Evolutionary conservation across 1,140 invertebrate genomes (phyloP), one percentile per base, ranked within the genome.

Genomic region (Drosophila triauraria): DNA sequence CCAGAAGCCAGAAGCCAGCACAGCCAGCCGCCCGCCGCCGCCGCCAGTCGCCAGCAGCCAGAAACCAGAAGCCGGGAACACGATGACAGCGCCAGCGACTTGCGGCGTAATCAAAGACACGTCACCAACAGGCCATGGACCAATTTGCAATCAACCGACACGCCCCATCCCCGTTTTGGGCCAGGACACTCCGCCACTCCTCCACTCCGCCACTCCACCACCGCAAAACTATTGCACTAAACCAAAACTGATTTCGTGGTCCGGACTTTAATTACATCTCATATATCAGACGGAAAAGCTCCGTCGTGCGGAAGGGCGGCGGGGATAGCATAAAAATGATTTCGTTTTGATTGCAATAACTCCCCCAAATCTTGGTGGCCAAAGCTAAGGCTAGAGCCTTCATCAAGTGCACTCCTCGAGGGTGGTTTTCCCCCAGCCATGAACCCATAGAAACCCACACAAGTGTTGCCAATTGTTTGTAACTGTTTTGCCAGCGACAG

Each of bases 331-430:
- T 87, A 80, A 81, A 81, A 87, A 92, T 91, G 88, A 91, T 91
- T 91, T 91, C 80, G 75, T 91, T 91, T 91, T 91, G 91, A 91
- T 91, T 91, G 91, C 90, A 91, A 91, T 91, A 87, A 91, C 83
- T 71, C 54, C 76, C 75, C 75, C 75, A 75, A 77, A 59, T 77
- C 61, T 54, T 48, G 53, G 35, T 42, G 40, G 40, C 40, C 17
- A 15, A 9, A 54, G 2, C 32, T 13, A 13, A 38, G 35, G 44
- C 46, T 32, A 57, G 46, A 38, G 35, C 53, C 47, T 20, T 32
- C 46, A 8, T 30, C 68, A 81, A 85, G 82, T 85, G 82, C 82
- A 86, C 65, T 85, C 35, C 69, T 38, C 60, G 74, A 75, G 84
- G 80, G 84, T 88, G 78, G 85, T 57, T 85, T 75, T 35, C 35